A percentile compares a stretch with the other conserved stretches of the same genome.
These are phyloP conservation scores for Corella eumyota DNA, from an alignment of 23 tunicate species.

Conservation along the genomic window DNA sequence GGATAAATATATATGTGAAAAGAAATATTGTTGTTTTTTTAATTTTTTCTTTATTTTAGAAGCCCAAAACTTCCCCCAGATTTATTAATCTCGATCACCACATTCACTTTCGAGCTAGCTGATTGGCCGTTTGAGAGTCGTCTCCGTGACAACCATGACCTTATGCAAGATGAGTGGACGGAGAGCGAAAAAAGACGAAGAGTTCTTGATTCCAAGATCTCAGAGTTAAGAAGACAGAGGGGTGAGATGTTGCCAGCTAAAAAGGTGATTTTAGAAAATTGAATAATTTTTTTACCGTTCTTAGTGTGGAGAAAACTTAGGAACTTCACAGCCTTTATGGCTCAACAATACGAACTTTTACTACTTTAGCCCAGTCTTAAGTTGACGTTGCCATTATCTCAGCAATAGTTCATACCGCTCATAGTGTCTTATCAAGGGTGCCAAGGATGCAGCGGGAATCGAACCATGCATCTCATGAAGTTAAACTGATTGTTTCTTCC, in stretches of 20 bases:
- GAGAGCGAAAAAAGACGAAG: conserved; percentile 75
- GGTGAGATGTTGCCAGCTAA: conserved; percentile 84
- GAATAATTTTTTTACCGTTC: not conserved
- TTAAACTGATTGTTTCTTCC: too few relatives aligned
- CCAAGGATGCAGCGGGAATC: too few relatives aligned
- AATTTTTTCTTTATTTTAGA: conserved; percentile 29
- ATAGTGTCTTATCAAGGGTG: too few relatives aligned
- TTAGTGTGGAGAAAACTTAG: not conserved
- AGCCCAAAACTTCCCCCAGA: conserved; percentile 82
- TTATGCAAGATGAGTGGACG: conserved; percentile 86
- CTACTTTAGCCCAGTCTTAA: too few relatives aligned
- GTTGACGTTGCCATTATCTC: too few relatives aligned
- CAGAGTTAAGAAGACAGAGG: conserved; percentile 56
- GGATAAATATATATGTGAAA: too few relatives aligned
- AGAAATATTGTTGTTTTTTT: too few relatives aligned
- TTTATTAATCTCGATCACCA: conserved; percentile 26
- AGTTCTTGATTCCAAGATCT: conserved; percentile 73
- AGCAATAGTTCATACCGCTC: too few relatives aligned
- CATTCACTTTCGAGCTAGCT: conserved; percentile 68
- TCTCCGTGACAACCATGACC: conserved; percentile 72
- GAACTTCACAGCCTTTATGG: too few relatives aligned
- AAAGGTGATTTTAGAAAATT: conserved; percentile 28
- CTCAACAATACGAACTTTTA: too few relatives aligned
- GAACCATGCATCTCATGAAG: too few relatives aligned
- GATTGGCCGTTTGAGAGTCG: conserved; percentile 84